Base-by-base conservation (phyloP, 2,113 vertebrate species). In the Elanus axillaris region DNA sequence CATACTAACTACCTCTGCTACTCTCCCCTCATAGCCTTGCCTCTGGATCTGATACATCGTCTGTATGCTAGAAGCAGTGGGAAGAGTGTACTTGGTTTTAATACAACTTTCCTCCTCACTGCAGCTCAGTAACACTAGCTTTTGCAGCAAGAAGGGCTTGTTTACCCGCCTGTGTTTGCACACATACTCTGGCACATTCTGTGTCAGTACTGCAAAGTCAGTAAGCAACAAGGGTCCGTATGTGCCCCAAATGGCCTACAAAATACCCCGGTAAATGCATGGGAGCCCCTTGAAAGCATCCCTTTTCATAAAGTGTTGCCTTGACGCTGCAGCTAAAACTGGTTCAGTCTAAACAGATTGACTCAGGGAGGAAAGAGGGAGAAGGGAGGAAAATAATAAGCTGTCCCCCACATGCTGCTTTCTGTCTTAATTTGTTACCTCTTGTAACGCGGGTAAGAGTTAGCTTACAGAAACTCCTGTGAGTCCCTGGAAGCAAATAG, bases 151-250 rank as follows among this genome's bases (percentile, higher is more conserved):
- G 48, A 81, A 87, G 47, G 31, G 36, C 43, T 50, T 66, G 58
- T 40, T 72, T 47, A 34, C 34, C 52, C 7, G 1, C 32, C 45
- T 1, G 1, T 15, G 17, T 52, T 52, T 71, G 43, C 60, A 89
- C 1, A 0, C 21, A 45, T 55, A 22, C 9, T 3, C 48, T 55
- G 63, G 58, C 72, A 6, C n/a, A n/a, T n/a, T n/a, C n/a, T n/a
- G 0, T 34, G 45, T 67, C 76, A 47, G 16, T 56, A 13, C 72
- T 38, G 62, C 71, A 55, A 42, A 69, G 45, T 36, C 86, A 56
- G 58, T 16, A 19, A 38, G 77, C 17, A 71, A 13, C 16, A 43
- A 75, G 55, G 55, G 36, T 34, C 17, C 1, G 0, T 32, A 8
- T 3, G 3, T 48, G 36, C 59, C 58, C 31, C 9, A 62, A 87